Evolutionary conservation across 2,113 vertebrate genomes (phyloP), one percentile per base, ranked within the genome.

Genomic region (Seriola rivoliana): DNA sequence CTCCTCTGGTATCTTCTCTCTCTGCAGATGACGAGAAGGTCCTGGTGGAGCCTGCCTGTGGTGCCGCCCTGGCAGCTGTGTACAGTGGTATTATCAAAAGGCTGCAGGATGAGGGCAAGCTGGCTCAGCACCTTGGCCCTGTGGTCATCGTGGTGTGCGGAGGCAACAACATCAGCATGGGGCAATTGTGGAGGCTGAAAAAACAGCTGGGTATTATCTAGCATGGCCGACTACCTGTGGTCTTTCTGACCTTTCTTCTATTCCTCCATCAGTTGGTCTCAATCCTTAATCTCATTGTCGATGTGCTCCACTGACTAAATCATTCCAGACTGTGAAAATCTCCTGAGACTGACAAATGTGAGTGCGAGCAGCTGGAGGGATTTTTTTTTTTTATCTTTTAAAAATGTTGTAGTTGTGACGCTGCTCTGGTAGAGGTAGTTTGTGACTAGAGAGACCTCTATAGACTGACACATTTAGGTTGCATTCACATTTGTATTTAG

Each of bases 111-210:
- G 91, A 98, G 82, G 95, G 95, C 13, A 92, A 70, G 78, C 93
- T 99, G 89, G 57, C 10, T 0, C 0, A 34, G 64, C n/a, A 83
- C 0, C 88, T 96, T 84, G 88, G 81, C 48, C 91, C 96, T 0
- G 90, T 97, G 14, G 95, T 97, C 67, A 81, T 98, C 21, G 94
- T 98, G 14, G 96, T 99, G 59, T 99, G 98, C 2, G 97, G 97
- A 0, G 97, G 97, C 8, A 95, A 96, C 94, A 89, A 88, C 93
- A 97, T 97, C 36, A 92, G 93, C 57, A 82, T 88, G 32, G 92
- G 78, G 13, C 93, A 95, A 83, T 95, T 99, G 9, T 78, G 34
- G 68, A 92, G 82, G 48, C 92, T 98, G 67, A 97, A 96, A 88
- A 86, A 87, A 42, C 96, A 94, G 76, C 85, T 98, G n/a, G 95